Evolutionary conservation across 2,888 invertebrate genomes (phyloP), one percentile per base, ranked within the genome.

Genomic region (Trichogramma dendrolimi): DNA sequence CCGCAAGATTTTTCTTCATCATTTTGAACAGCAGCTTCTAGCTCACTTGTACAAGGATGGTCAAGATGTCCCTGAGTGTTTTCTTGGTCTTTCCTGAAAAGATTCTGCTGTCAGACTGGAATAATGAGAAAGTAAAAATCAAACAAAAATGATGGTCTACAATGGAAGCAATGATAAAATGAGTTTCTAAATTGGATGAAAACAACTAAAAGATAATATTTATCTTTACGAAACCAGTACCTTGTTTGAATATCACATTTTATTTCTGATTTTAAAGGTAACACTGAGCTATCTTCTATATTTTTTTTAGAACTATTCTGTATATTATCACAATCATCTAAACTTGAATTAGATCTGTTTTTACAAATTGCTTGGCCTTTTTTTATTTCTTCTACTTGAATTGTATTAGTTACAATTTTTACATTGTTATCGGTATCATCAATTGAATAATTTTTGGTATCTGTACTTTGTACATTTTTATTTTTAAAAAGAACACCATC

Each of bases 71-170:
- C 44, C 54, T 63, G 66, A 40, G 56, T 55, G 61, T 66, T 59
- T 8, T 48, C 61, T 57, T 62, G 66, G 55, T 64, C 66, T 54
- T 68, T 63, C 64, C 69, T 69, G 67, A 68, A 68, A 67, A 68
- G 62, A 64, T 64, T 67, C 66, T 64, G 61, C 67, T 60, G 66
- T 67, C 66, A 67, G 64, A 67, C 67, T 67, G 66, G 61, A 67
- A 67, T 66, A 58, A 64, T 53, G 62, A 67, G 62, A 67, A 64
- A 58, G 58, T 60, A 62, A 61, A 64, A 63, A 62, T 49, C 41
- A 61, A 66, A 58, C 60, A 59, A 53, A 44, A 49, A 61, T 53
- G 47, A 41, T 43, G n/a, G n/a, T 46, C n/a, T 46, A n/a, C 46
- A 46, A 46, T 10, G 8, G n/a, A 46, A 46, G 40, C 42, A 54